Conservation (phyloP, 2,797 vertebrate species). For the Microtus californicus region DNA sequence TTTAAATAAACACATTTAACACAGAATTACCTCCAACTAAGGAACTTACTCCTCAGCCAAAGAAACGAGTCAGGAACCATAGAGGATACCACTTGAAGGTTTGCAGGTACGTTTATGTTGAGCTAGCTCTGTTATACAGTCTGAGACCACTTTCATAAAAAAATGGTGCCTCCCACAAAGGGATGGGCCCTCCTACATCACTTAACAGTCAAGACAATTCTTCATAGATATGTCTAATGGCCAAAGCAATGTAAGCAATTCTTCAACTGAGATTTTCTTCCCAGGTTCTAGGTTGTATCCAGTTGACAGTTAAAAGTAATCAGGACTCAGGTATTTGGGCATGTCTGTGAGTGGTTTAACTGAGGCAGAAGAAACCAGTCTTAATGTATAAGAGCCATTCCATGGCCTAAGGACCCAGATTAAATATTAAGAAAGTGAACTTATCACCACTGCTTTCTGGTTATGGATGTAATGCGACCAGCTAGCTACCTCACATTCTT, state of each 20-base stretch:
- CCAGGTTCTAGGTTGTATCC: neutral
- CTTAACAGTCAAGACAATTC: neutral
- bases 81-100: neutral
- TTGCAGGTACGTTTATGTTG: neutral
- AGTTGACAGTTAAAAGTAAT: neutral
- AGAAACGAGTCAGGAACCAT: neutral
- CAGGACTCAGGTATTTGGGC: neutral
- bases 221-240: neutral
- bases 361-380: neutral
- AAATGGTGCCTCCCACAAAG: neutral
- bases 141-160: neutral
- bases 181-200: neutral
- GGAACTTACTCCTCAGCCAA: neutral
- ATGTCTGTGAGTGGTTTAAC: neutral
- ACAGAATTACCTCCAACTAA: neutral
- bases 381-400: neutral
- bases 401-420: neutral
- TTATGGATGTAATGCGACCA: neutral
- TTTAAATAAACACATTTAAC: neutral
- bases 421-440: neutral
- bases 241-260: neutral
- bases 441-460: neutral
- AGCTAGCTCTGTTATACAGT: neutral
- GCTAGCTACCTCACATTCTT: neutral
- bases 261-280: neutral